Percentiles rank a stretch among this genome's conserved stretches.
phyloP scores from a whole-genome alignment of 2,888 invertebrate species.

The Nyleta sp. region DNA sequence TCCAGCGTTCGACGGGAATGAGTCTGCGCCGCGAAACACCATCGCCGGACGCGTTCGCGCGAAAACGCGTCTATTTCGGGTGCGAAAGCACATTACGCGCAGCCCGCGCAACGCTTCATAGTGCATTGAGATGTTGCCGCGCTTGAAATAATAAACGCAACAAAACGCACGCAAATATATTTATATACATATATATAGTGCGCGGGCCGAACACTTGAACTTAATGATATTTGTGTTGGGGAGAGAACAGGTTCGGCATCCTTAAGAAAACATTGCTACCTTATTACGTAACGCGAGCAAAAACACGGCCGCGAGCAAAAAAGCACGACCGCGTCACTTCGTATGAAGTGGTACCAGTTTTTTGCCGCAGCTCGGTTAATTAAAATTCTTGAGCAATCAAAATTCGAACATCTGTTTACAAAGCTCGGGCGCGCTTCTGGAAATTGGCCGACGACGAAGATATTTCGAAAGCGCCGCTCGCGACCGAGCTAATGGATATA shows the following conservation, averaged over 20 bases:
- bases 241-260: conserved; percentile 43
- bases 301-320: conserved; percentile 28
- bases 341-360: conserved; percentile 36
- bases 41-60: conserved; percentile 33
- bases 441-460: conserved; percentile 35
- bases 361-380: conserved; percentile 41
- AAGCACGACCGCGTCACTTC: conserved; percentile 27
- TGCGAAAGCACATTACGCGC: conserved; percentile 50
- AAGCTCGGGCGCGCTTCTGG: conserved; percentile 30
- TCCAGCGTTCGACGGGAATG: conserved; percentile 34
- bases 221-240: conserved; percentile 58
- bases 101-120: conserved; percentile 29
- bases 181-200: no score
- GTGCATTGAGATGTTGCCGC: conserved; percentile 33
- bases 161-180: conserved; percentile 27
- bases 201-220: conserved; percentile 36
- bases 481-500: neutral
- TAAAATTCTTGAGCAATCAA: conserved; percentile 57
- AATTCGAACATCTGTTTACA: conserved; percentile 55
- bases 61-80: conserved; percentile 54
- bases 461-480: neutral
- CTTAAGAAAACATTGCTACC: conserved; percentile 51
- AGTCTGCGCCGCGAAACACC: conserved; percentile 11
- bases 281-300: conserved; percentile 45
- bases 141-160: conserved; percentile 36